phyloP scores from a whole-genome alignment of 2,797 vertebrate genomes.

The Trematomus bernacchii region DNA sequence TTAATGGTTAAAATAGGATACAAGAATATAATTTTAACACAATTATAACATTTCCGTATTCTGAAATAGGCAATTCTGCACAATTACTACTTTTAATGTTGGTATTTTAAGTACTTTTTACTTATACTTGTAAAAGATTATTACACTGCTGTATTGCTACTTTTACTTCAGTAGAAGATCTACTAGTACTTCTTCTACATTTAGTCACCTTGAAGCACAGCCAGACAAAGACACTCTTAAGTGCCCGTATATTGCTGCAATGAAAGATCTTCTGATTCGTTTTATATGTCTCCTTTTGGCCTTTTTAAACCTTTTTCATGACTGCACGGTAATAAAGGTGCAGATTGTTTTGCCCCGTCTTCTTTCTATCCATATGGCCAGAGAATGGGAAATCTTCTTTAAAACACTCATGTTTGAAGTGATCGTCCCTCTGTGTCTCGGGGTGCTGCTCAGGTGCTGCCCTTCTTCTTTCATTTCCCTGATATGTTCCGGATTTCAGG shows the following conservation, averaged over 20 bases:
- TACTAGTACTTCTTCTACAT: not conserved
- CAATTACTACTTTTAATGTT: too few relatives aligned
- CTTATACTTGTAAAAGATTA: not conserved
- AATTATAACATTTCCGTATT: not conserved
- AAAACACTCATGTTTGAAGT: slow-evolving; percentile 67
- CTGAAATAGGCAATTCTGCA: not conserved
- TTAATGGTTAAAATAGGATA: not conserved
- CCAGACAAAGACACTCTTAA: slow-evolving; percentile 4
- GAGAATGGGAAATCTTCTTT: slow-evolving; percentile 45
- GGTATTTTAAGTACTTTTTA: not conserved
- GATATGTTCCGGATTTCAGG: slow-evolving; percentile 62
- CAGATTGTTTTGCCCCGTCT: slow-evolving; percentile 48
- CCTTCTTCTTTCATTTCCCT: slow-evolving; percentile 62
- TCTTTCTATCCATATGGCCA: slow-evolving; percentile 30
- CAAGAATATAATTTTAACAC: not conserved
- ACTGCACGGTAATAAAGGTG: slow-evolving; percentile 38
- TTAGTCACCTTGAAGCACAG: not conserved
- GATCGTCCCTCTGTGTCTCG: slow-evolving; percentile 45
- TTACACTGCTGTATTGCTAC: too few relatives aligned
- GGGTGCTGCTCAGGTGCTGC: slow-evolving; percentile 65
- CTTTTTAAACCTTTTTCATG: slow-evolving; percentile 22
- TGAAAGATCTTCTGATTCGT: slow-evolving; percentile 24
- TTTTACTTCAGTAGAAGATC: not conserved
- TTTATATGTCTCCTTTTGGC: slow-evolving; percentile 24
- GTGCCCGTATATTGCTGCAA: not conserved